A percentile compares a stretch with the other conserved stretches of the same genome.
These are phyloP conservation scores for Cossypha heuglini DNA, from an alignment of 2,797 vertebrate species.

Conservation along the genomic window DNA sequence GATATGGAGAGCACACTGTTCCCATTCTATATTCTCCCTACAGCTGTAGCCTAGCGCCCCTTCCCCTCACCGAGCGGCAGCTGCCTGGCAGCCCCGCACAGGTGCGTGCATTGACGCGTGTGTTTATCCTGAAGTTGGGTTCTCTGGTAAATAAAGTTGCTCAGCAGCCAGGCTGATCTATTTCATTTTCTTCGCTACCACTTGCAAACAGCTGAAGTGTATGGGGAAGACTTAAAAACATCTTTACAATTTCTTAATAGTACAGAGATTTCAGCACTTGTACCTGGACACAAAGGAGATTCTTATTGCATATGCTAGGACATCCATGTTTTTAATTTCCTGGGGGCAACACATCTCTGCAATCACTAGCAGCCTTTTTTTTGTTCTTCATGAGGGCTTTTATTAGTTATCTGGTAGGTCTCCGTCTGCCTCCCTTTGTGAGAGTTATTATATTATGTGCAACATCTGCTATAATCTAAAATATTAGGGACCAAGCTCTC, in stretches of 20 bases:
- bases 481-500: not conserved
- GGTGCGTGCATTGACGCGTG: rapidly evolving
- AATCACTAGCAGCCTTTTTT: not conserved
- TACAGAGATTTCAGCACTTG: not conserved
- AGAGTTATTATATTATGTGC: not conserved
- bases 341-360: constrained; percentile 30
- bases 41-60: not conserved
- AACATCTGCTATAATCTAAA: not conserved
- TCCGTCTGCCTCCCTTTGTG: not conserved
- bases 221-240: not conserved
- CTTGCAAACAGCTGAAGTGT: not conserved
- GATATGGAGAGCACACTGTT: rapidly evolving
- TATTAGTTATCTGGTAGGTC: constrained; percentile 16
- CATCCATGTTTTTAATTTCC: constrained; percentile 56
- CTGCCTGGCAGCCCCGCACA: not conserved
- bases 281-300: not conserved
- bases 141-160: not conserved
- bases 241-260: not conserved
- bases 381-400: constrained; percentile 21
- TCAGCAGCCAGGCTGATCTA: not conserved
- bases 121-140: not conserved
- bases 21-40: rapidly evolving
- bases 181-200: not conserved
- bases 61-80: not conserved
- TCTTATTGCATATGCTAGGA: not conserved